A percentile compares a stretch with the other conserved stretches of the same genome.
phyloP scores from a whole-genome alignment of 2,888 invertebrate species.

The Polia nebulosa region DNA sequence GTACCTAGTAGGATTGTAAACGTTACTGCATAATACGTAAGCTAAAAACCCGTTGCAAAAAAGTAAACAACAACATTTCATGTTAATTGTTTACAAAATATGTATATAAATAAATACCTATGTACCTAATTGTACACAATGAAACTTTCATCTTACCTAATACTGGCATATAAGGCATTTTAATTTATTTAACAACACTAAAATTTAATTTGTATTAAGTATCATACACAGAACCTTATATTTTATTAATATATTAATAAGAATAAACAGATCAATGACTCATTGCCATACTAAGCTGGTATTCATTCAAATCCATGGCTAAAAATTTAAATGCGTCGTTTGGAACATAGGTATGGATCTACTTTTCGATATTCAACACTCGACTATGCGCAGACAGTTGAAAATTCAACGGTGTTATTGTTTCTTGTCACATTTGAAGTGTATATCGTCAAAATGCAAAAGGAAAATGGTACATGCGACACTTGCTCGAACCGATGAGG shows the following conservation, averaged over 20 bases:
- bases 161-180: background rate
- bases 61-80: conserved; percentile 5
- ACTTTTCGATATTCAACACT: background rate
- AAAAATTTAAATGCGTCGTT: background rate
- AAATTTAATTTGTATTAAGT: conserved; percentile 1
- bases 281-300: conserved; percentile 1
- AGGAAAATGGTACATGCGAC: conserved; percentile 28
- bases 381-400: background rate
- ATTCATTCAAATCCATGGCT: conserved; percentile 2
- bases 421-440: background rate
- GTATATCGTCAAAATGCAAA: background rate
- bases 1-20: background rate
- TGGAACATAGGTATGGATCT: too few species aligned
- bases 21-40: background rate
- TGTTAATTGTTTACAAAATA: conserved; percentile 12
- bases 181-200: background rate
- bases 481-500: conserved; percentile 1
- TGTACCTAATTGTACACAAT: too few species aligned
- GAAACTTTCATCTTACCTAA: background rate
- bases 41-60: conserved; percentile 16
- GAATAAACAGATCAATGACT: background rate
- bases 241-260: background rate
- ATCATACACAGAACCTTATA: background rate
- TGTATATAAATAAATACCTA: background rate
- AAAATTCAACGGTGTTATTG: background rate